Base-by-base conservation (phyloP, 2,113 vertebrate genomes). In the Otolemur garnettii region DNA sequence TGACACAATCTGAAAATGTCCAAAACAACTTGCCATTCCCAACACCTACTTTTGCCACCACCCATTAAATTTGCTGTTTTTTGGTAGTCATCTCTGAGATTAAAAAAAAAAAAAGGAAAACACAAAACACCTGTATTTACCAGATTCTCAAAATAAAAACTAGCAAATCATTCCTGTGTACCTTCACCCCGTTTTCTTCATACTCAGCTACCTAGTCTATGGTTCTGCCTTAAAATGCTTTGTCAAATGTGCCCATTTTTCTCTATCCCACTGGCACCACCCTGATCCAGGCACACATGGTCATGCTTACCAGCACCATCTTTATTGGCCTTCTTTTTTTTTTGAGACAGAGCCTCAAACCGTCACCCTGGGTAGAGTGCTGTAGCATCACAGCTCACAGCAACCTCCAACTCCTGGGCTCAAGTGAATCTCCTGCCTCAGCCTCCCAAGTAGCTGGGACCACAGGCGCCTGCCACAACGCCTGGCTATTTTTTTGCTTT, bases 21-120 rank as follows among this genome's bases (percentile, higher is more conserved):
- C 8, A 8, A 35, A 90, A 79, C 53, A 71, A 28, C 38, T 84
- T 33, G 8, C 4, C 53, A 80, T 94, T 91, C 35, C 88, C 57
- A 85, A 11, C 26, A 86, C 69, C 42, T 8, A 1, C 17, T 28
- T 85, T 80, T 45, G 66, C 64, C 28, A 80, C 21, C 64, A 19
- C 62, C 59, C 50, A 15, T 87, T 79, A 90, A 86, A 82, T 82
- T 68, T 66, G 26, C 53, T 90, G 17, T 87, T 92, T 38, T 75
- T 91, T 28, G 42, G 12, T 71, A 64, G 38, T 85, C 59, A 4
- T 84, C 26, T 53, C 59, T 89, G n/a, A 86, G 53, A 50, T 50
- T 38, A 35, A 81, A 45, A 74, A 75, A 77, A 74, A 5, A 74
- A 74, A 74, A 74, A 19, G 21, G 10, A 74, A 68, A 68, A 15